These are phyloP conservation scores for Lamprologus ornatipinnis DNA, from an alignment of 2,113 vertebrate species.

Conservation along the genomic window DNA sequence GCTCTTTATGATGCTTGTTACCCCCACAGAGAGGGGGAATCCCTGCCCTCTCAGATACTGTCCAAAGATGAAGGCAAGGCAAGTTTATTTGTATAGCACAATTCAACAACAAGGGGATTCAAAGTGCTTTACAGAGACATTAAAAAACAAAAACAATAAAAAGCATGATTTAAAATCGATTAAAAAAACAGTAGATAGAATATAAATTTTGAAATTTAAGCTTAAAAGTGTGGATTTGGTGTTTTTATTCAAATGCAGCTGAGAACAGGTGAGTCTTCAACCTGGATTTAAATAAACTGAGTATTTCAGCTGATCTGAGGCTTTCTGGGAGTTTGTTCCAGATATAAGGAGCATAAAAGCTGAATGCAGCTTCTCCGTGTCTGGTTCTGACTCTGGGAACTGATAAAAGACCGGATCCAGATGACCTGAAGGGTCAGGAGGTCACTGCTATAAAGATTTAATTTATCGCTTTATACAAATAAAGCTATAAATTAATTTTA, in stretches of 20 bases:
- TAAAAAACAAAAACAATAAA: neutral
- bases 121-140: neutral
- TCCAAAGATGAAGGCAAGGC: neutral
- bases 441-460: neutral
- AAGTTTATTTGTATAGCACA: neutral
- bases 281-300: too few species aligned
- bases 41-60: accelerated
- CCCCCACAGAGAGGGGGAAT: neutral
- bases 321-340: too few species aligned
- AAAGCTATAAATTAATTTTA: neutral
- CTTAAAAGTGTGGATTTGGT: too few species aligned
- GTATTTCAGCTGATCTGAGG: too few species aligned
- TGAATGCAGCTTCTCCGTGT: too few species aligned
- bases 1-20: neutral
- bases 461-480: neutral
- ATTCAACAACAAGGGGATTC: neutral
- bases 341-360: too few species aligned
- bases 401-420: accelerated
- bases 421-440: too few species aligned
- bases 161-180: neutral
- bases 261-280: too few species aligned
- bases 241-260: too few species aligned
- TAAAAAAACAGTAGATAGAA: too few species aligned
- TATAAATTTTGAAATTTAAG: too few species aligned
- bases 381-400: too few species aligned